Percentiles rank a stretch among this genome's conserved stretches.
phyloP scores from a whole-genome alignment of 2,797 vertebrate species.

The Phaenicophaeus curvirostris region DNA sequence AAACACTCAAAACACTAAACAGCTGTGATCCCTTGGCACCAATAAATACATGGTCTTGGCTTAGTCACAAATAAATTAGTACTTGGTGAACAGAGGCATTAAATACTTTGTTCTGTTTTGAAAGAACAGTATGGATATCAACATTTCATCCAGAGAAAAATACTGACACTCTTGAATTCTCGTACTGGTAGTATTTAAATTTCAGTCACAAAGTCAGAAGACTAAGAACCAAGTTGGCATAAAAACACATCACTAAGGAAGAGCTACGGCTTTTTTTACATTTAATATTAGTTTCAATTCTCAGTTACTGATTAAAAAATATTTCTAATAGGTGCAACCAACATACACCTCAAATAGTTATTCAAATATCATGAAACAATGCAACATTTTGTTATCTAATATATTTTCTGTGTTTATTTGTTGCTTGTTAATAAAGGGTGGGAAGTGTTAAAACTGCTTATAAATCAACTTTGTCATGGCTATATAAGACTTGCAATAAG shows the following conservation, averaged over 20 bases:
- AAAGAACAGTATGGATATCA: neutral
- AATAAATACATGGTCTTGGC: conserved; percentile 10
- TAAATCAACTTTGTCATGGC: neutral
- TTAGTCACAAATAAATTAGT: conserved; percentile 37
- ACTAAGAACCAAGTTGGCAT: rapidly evolving
- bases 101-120: neutral
- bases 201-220: neutral
- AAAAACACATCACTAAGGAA: neutral
- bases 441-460: neutral
- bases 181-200: neutral
- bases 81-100: conserved; percentile 10
- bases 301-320: neutral
- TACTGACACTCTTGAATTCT: neutral
- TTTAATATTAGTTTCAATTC: neutral
- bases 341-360: neutral
- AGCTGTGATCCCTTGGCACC: neutral
- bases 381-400: neutral
- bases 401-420: neutral
- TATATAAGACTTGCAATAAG: neutral
- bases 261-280: neutral
- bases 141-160: neutral
- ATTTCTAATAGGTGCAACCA: neutral
- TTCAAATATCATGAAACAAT: neutral
- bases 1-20: neutral
- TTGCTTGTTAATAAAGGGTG: neutral